Percentiles rank a stretch among this genome's conserved stretches.
Conservation (phyloP, 2,797 vertebrate species). For the Lagocephalus sceleratus region DNA sequence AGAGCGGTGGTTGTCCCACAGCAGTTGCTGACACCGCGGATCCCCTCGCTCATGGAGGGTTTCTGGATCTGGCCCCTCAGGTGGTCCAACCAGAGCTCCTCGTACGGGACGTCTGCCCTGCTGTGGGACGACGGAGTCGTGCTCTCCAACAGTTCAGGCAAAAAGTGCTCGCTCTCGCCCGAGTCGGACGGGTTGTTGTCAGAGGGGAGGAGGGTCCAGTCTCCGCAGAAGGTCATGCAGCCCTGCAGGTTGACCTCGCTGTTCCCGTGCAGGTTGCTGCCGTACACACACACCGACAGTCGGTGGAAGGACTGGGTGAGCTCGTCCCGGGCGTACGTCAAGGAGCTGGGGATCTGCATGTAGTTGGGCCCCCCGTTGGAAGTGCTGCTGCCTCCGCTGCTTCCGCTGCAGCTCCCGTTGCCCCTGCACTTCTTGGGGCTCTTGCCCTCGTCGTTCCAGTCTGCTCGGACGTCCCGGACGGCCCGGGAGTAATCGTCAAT, state of each 20-base stretch:
- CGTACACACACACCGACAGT: conserved; percentile 95
- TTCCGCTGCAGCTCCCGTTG: conserved; percentile 50
- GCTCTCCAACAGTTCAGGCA: conserved; percentile 83
- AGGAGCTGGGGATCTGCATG: conserved; percentile 87
- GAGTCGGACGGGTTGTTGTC: conserved; percentile 83
- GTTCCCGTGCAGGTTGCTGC: conserved; percentile 94
- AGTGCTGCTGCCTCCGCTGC: conserved; percentile 67
- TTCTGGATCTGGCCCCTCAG: conserved; percentile 72
- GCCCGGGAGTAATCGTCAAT: conserved; percentile 96
- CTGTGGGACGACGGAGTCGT: conserved; percentile 64
- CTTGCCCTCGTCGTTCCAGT: conserved; percentile 94
- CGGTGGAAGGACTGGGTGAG: conserved; percentile 97
- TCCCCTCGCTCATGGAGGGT: conserved; percentile 70
- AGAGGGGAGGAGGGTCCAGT: conserved; percentile 85
- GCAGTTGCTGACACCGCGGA: conserved; percentile 71
- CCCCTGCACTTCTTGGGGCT: conserved; percentile 85
- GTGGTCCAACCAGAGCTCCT: conserved; percentile 96
- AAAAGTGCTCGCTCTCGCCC: conserved; percentile 84
- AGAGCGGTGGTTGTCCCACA: conserved; percentile 69
- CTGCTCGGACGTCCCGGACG: conserved; percentile 88
- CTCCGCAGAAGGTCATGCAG: conserved; percentile 86
- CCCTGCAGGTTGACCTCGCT: conserved; percentile 96
- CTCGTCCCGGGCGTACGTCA: conserved; percentile 92
- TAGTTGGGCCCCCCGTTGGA: conserved; percentile 82
- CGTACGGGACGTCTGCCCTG: conserved; percentile 88